Conservation (phyloP, 2,113 vertebrate genomes). For the Mormyrus iriodes region DNA sequence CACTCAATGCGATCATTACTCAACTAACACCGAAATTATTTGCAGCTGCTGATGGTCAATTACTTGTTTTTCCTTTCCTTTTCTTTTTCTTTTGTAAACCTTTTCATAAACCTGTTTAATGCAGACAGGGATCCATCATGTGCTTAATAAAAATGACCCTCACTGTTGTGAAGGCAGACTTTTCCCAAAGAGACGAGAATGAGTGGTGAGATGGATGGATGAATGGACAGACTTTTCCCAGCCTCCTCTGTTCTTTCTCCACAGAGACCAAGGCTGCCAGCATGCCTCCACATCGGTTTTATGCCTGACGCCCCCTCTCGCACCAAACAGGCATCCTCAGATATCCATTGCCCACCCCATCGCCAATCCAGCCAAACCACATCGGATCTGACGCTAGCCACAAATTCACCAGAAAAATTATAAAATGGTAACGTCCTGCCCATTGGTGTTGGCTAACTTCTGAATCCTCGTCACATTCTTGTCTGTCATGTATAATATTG, state of each 20-base stretch:
- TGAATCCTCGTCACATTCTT: background rate
- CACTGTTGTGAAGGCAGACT: conserved; percentile 17
- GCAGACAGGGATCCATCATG: conserved; percentile 66
- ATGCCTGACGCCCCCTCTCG: no score
- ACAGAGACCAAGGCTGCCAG: background rate
- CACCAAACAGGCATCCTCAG: background rate
- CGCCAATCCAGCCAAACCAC: background rate
- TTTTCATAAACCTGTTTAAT: conserved; percentile 63
- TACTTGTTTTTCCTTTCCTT: background rate
- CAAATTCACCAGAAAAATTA: background rate
- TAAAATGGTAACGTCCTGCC: background rate
- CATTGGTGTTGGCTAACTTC: background rate
- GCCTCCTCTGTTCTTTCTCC: background rate
- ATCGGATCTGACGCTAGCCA: background rate
- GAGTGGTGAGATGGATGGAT: background rate
- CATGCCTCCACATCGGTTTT: no score
- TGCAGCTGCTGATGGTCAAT: conserved; percentile 53
- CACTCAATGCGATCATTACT: conserved; percentile 52
- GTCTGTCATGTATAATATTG: background rate
- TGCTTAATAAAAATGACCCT: conserved; percentile 63
- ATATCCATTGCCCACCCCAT: background rate
- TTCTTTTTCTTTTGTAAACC: conserved; percentile 50
- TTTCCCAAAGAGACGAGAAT: conserved; percentile 33
- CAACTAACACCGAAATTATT: conserved; percentile 52
- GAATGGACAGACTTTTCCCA: background rate